These are phyloP conservation scores for Eleginops maclovinus DNA, from an alignment of 2,113 vertebrate species.

Conservation along the genomic window DNA sequence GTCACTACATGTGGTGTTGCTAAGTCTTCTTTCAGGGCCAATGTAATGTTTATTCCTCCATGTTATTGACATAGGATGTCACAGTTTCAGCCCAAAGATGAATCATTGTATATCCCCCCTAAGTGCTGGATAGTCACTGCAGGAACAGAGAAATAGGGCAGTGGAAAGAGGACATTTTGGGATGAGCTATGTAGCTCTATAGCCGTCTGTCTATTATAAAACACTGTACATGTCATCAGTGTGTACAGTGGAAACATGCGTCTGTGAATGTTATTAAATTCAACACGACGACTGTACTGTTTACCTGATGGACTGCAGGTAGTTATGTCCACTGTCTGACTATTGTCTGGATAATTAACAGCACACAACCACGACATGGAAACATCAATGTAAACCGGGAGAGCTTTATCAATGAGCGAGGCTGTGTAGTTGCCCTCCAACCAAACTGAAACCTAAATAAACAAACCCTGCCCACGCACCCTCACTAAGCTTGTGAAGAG, in stretches of 20 bases:
- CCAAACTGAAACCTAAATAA: conserved; percentile 45
- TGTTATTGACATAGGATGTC: conserved; percentile 9
- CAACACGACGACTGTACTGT: conserved; percentile 51
- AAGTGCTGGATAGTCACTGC: conserved; percentile 22
- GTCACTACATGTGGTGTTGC: conserved; percentile 10
- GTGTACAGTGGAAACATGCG: conserved; percentile 66
- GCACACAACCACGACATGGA: conserved; percentile 26
- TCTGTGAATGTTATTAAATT: conserved; percentile 53
- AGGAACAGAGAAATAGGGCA: conserved; percentile 23
- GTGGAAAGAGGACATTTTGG: conserved; percentile 8
- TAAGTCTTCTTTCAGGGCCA: background rate
- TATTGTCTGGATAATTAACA: background rate
- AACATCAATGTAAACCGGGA: conserved; percentile 52
- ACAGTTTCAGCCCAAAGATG: conserved; percentile 29
- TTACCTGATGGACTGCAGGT: conserved; percentile 21
- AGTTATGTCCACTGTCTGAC: background rate
- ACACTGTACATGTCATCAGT: conserved; percentile 48
- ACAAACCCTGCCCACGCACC: conserved; percentile 18
- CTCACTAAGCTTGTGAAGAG: background rate
- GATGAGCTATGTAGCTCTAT: background rate
- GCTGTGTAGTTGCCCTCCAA: conserved; percentile 46
- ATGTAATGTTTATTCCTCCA: conserved; percentile 31
- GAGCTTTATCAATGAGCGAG: conserved; percentile 50
- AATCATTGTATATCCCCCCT: conserved; percentile 29
- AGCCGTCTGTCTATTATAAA: conserved; percentile 42